Evolutionary conservation across 2,888 invertebrate genomes (phyloP), one percentile per base, ranked within the genome.

Genomic region (Xylota segnis): DNA sequence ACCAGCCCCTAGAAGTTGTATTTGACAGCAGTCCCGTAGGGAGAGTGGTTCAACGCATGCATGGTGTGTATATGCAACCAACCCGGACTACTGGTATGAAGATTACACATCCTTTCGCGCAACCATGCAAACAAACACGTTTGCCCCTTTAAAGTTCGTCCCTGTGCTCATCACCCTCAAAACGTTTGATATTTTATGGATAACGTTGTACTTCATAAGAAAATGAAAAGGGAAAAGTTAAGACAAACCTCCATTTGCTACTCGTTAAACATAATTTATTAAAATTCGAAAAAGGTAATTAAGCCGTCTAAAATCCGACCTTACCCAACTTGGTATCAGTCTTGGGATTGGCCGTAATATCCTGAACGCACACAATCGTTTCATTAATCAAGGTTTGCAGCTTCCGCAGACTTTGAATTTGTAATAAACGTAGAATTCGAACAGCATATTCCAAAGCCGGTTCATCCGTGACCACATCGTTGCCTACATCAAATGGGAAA

Each of bases 331-430:
- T 96, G 0, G 98, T 97, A 91, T 99, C 98, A 87, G 99, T 99
- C 93, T 98, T 98, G 2, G 99, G 99, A 93, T 99, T 96, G 4
- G 99, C 99, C 0, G 99, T 99, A 1, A 99, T 94, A 84, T 93
- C 95, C 93, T 99, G 99, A 4, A 98, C 97, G 54, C 95, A 94
- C 0, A 99, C 99, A 88, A 99, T 96, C 0, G 97, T 95, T 92
- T 98, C 97, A 92, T 99, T 99, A 65, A 99, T 98, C 89, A 94
- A 95, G 0, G 98, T 98, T 92, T 99, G 99, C 63, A 99, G 94
- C 87, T 92, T 88, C 0, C 92, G 91, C 0, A 92, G 86, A 66
- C 91, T 92, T 88, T 92, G 92, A 54, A 96, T 94, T 90, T 96
- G 96, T 54, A 96, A 91, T 47, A 98, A 93, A 52, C 96, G 94